Conservation (phyloP, 2,113 vertebrate genomes). For the Leuciscus idus region DNA sequence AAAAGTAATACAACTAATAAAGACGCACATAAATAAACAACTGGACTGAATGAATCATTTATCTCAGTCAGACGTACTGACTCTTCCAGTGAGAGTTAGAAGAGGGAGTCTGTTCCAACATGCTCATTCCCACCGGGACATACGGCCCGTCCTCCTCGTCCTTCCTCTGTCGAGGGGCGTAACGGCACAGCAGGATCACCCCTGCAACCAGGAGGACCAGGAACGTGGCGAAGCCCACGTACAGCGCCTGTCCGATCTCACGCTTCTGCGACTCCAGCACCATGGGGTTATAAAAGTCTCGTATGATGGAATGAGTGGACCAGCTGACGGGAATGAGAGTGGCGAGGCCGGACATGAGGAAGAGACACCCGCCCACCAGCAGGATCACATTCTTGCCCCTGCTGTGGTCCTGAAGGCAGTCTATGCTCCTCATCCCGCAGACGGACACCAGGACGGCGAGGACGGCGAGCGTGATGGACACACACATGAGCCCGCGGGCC, state of each 20-base stretch:
- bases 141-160: background rate
- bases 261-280: slow-evolving; percentile 42
- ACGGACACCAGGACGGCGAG: slow-evolving; percentile 68
- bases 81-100: background rate
- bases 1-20: background rate
- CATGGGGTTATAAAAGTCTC: slow-evolving; percentile 54
- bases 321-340: slow-evolving; percentile 58
- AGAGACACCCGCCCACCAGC: slow-evolving; percentile 55
- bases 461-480: slow-evolving; percentile 62
- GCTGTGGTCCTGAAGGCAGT: slow-evolving; percentile 4
- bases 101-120: background rate
- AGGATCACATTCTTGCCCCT: slow-evolving; percentile 42
- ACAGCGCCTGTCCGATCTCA: slow-evolving; percentile 60
- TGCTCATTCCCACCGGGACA: background rate
- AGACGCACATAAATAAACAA: background rate
- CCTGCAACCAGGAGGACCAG: slow-evolving; percentile 32
- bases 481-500: slow-evolving; percentile 77
- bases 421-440: slow-evolving; percentile 62
- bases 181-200: slow-evolving; percentile 24
- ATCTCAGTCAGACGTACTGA: background rate
- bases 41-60: background rate
- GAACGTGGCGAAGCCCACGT: slow-evolving; percentile 52
- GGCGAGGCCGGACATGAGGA: slow-evolving; percentile 44
- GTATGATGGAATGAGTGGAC: slow-evolving; percentile 53
- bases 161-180: background rate